phyloP scores from a whole-genome alignment of 1,140 invertebrate species.

The Pogonus chalceus region DNA sequence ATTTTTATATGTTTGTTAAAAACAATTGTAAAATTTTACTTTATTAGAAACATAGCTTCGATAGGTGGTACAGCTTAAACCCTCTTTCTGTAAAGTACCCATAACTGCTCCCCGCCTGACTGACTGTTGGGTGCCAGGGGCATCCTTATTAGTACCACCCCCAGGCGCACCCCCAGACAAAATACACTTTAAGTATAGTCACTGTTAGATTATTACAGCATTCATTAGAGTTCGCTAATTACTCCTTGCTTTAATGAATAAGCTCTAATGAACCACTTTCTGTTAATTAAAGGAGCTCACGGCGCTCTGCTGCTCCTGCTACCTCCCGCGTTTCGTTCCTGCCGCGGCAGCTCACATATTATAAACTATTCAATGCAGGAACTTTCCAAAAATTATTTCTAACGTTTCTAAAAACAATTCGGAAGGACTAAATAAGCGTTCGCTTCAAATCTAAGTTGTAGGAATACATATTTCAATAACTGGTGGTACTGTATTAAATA shows the following conservation, averaged over 20 bases:
- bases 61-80: not conserved
- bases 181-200: constrained; percentile 29
- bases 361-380: not conserved
- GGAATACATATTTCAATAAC: no score
- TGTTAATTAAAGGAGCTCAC: constrained; percentile 62
- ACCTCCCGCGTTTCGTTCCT: not conserved
- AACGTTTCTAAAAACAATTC: no score
- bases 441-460: no score
- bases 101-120: not conserved
- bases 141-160: not conserved
- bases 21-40: not conserved
- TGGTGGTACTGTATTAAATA: no score
- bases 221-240: constrained; percentile 75
- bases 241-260: constrained; percentile 78
- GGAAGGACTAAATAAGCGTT: no score
- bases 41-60: no score
- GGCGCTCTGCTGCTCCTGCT: constrained; percentile 23
- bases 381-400: not conserved
- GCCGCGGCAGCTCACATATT: not conserved
- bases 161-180: constrained; percentile 19
- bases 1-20: not conserved
- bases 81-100: not conserved
- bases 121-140: not conserved
- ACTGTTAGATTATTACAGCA: constrained; percentile 40
- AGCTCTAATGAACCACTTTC: constrained; percentile 78